Evolutionary conservation across 2,797 vertebrate species (phyloP).

Genomic region (Parotocinclus haroldoi): DNA sequence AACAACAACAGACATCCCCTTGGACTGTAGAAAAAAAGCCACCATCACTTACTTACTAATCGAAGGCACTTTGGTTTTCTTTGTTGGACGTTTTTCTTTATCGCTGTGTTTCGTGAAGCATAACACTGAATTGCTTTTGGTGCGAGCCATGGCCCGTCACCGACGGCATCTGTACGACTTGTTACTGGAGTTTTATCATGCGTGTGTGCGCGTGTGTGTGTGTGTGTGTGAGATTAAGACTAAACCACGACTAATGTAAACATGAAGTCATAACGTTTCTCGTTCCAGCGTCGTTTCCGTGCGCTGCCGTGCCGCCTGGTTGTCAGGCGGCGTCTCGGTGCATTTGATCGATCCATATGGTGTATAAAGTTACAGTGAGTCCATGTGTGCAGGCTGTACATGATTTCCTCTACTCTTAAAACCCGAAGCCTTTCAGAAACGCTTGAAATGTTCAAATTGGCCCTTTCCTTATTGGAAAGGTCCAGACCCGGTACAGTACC

Average conservation of each 20-base stretch:
- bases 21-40: slow-evolving; percentile 58
- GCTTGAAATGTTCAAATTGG: no score
- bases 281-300: background rate
- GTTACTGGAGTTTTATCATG: slow-evolving; percentile 17
- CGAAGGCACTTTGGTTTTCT: slow-evolving; percentile 76
- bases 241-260: slow-evolving; percentile 28
- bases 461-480: no score
- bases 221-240: slow-evolving; percentile 24
- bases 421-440: slow-evolving; percentile 30
- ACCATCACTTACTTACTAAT: slow-evolving; percentile 62
- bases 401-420: slow-evolving; percentile 23
- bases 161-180: slow-evolving; percentile 22
- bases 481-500: no score
- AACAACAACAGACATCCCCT: slow-evolving; percentile 28
- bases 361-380: slow-evolving; percentile 28
- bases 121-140: slow-evolving; percentile 58
- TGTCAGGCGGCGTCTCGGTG: slow-evolving; percentile 1
- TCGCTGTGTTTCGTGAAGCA: slow-evolving; percentile 64
- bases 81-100: slow-evolving; percentile 29
- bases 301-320: background rate
- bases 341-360: slow-evolving; percentile 10
- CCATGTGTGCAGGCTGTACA: slow-evolving; percentile 37
- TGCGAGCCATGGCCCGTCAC: slow-evolving; percentile 2
- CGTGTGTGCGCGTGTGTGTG: background rate
- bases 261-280: slow-evolving; percentile 19